Conservation (phyloP, 2,113 vertebrate species). For the Microtus pennsylvanicus region DNA sequence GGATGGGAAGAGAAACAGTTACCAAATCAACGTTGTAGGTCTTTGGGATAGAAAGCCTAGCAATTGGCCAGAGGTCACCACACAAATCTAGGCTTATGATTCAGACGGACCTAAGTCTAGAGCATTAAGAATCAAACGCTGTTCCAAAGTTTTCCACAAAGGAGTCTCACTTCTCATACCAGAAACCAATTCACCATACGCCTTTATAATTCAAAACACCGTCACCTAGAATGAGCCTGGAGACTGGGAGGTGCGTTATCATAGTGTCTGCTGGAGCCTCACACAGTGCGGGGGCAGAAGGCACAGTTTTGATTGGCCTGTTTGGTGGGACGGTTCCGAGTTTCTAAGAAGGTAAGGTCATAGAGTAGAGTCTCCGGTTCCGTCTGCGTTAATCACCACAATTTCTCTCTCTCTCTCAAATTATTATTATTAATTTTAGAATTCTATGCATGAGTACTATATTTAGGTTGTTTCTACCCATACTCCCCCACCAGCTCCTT, state of each 20-base stretch:
- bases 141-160: neutral
- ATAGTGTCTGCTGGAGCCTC: neutral
- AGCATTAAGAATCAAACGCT: neutral
- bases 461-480: neutral
- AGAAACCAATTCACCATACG: neutral
- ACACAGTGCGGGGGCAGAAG: neutral
- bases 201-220: neutral
- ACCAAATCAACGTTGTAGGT: neutral
- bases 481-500: neutral
- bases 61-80: neutral
- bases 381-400: neutral
- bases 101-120: neutral
- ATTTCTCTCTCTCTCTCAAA: neutral
- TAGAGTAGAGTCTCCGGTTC: neutral
- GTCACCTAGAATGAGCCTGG: neutral
- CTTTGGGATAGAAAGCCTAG: neutral
- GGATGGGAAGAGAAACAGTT: neutral
- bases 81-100: neutral
- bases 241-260: neutral
- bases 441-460: neutral
- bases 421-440: neutral
- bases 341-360: constrained; percentile 2
- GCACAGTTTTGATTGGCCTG: neutral
- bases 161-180: neutral
- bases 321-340: neutral